Base-by-base conservation (phyloP, 2,888 invertebrate species). In the Ornithoptera alexandrae region DNA sequence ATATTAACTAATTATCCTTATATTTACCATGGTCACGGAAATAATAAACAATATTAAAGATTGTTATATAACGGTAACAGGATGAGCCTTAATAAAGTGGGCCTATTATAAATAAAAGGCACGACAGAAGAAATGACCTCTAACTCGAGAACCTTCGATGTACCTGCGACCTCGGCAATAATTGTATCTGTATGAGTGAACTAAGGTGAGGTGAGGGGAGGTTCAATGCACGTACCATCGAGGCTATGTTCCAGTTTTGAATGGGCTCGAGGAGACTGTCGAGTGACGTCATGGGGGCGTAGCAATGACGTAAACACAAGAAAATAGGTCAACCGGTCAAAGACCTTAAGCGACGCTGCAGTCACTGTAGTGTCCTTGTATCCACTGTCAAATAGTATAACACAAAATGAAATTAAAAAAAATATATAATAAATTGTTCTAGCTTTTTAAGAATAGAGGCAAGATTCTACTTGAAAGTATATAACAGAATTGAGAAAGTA, bases 161-260 rank as follows among this genome's bases (percentile, higher is more conserved):
- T 76, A 78, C 72, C 72, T 74, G 75, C 70, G 81, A 77, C 84
- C 87, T 84, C 84, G 79, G 72, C 75, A 75, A 78, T 76, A 81
- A 78, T 76, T 74, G 77, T 77, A 73, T 74, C 73, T 75, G 68
- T 67, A 71, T 66, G 62, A 74, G 73, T 72, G 74, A 60, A 69
- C 72, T 72, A 76, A 65, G 74, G 74, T 73, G 75, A 79, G 78
- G 77, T 79, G 81, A 10, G 39, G 39, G 7, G 39, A 39, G 77
- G 78, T 73, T 74, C 69, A 76, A 77, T 81, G 83, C 80, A 80
- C 82, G 81, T 78, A 65, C 67, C 69, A 74, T 80, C 81, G 80
- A 83, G 87, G 86, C 84, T 87, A 81, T 89, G 91, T 82, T 91
- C 91, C 80, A 92, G 79, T 92, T 91, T 90, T 92, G 91, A 92